phyloP scores from a whole-genome alignment of 1,140 invertebrate species.

The Portunus trituberculatus region DNA sequence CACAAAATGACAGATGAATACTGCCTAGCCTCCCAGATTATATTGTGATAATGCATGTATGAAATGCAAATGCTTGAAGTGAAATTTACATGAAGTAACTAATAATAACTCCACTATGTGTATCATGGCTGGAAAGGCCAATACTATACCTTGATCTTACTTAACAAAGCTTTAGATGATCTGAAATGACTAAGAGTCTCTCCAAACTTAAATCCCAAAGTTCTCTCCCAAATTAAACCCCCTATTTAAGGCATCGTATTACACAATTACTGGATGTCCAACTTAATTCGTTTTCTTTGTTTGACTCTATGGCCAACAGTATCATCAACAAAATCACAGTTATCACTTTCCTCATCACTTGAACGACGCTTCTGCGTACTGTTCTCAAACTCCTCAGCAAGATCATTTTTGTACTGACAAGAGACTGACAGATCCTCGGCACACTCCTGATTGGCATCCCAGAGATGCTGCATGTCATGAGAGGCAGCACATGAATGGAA shows the following conservation, averaged over 20 bases:
- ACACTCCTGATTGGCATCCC: conserved; percentile 62
- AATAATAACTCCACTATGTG: background rate
- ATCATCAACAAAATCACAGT: conserved; percentile 67
- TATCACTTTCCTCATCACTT: conserved; percentile 72
- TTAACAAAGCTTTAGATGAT: background rate
- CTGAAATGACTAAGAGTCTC: background rate
- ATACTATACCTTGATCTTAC: background rate
- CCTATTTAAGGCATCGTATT: background rate
- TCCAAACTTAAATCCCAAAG: background rate
- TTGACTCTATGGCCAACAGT: conserved; percentile 71
- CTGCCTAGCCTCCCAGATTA: background rate
- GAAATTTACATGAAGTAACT: background rate
- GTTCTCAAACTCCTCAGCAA: conserved; percentile 49
- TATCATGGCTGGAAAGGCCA: background rate
- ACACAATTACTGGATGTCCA: conserved; percentile 58
- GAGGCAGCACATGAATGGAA: conserved; percentile 65
- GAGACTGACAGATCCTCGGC: conserved; percentile 62
- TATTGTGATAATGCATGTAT: background rate
- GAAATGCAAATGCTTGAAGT: background rate
- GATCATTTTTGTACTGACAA: conserved; percentile 35
- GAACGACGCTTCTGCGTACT: conserved; percentile 55
- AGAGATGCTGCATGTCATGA: conserved; percentile 46
- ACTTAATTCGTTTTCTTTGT: conserved; percentile 65
- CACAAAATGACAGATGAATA: background rate
- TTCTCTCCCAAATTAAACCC: background rate